These are phyloP conservation scores for Drosophila auraria DNA, from an alignment of 1,140 invertebrate genomes.

Conservation along the genomic window DNA sequence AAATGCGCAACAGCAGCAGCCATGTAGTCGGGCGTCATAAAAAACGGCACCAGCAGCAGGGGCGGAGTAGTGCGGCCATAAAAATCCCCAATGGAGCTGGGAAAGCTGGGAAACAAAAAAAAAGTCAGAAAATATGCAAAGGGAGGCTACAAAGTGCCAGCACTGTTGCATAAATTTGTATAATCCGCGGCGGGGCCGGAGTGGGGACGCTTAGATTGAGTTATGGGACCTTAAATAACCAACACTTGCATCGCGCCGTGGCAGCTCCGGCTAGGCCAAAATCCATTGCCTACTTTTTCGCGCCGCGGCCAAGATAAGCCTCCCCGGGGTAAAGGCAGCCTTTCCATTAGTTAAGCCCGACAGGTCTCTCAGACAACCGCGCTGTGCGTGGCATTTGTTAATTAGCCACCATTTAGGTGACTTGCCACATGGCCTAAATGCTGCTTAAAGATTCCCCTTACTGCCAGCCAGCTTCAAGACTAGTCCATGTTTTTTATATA, in stretches of 20 bases:
- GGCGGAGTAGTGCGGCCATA: constrained; percentile 41
- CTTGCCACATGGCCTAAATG: constrained; percentile 45
- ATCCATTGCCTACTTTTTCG: constrained; percentile 60
- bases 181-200: constrained; percentile 54
- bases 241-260: constrained; percentile 37
- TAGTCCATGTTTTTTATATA: constrained; percentile 1
- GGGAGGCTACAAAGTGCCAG: constrained; percentile 60
- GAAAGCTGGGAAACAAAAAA: neutral
- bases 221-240: constrained; percentile 71
- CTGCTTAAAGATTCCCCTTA: constrained; percentile 29
- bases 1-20: constrained; percentile 63
- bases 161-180: constrained; percentile 80
- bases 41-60: constrained; percentile 55
- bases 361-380: constrained; percentile 40
- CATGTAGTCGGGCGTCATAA: constrained; percentile 61
- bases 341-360: constrained; percentile 39
- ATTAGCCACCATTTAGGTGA: constrained; percentile 59
- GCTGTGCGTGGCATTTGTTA: constrained; percentile 69
- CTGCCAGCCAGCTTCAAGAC: neutral
- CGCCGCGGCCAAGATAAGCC: constrained; percentile 38
- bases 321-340: constrained; percentile 2
- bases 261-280: constrained; percentile 13
- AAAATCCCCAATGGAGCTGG: constrained; percentile 50
- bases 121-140: neutral
- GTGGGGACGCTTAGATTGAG: constrained; percentile 63